Percentiles rank a stretch among this genome's conserved stretches.
These are phyloP conservation scores for Heliconius ismenius DNA, from an alignment of 2,888 invertebrate species.

Conservation along the genomic window DNA sequence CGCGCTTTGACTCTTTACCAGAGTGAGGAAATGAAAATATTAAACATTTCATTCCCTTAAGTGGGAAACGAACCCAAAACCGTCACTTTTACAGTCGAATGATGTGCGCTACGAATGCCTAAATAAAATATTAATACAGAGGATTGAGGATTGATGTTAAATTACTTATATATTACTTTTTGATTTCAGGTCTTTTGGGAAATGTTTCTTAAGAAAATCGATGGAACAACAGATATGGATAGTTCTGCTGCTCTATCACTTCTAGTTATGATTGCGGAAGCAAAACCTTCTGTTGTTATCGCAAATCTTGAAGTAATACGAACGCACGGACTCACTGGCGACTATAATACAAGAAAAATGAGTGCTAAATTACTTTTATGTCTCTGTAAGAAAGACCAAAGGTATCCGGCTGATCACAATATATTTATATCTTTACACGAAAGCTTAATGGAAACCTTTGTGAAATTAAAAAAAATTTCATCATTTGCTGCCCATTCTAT, in stretches of 20 bases:
- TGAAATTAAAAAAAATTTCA: conserved; percentile 74
- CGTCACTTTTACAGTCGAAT: no score
- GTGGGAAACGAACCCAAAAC: no score
- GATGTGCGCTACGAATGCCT: background rate
- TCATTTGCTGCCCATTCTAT: conserved; percentile 77
- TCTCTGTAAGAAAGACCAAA: conserved; percentile 63
- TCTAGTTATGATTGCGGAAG: conserved; percentile 86
- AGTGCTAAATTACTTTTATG: conserved; percentile 67
- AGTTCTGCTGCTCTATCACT: conserved; percentile 88
- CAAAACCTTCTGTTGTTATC: conserved; percentile 82
- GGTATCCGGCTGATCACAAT: conserved; percentile 68
- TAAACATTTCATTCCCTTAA: no score
- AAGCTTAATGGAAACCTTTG: conserved; percentile 73
- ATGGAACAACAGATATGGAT: conserved; percentile 86
- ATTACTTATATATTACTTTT: background rate
- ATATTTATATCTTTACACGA: conserved; percentile 66
- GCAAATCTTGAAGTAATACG: conserved; percentile 89
- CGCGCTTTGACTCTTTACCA: no score
- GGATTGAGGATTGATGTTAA: background rate
- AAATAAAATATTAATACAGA: background rate
- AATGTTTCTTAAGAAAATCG: conserved; percentile 87
- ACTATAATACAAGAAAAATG: conserved; percentile 66
- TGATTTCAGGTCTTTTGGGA: conserved; percentile 89
- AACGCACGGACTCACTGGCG: conserved; percentile 85
- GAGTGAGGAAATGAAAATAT: no score